Base-by-base conservation (phyloP, 2,797 vertebrate genomes). In the Brachymystax lenok region DNA sequence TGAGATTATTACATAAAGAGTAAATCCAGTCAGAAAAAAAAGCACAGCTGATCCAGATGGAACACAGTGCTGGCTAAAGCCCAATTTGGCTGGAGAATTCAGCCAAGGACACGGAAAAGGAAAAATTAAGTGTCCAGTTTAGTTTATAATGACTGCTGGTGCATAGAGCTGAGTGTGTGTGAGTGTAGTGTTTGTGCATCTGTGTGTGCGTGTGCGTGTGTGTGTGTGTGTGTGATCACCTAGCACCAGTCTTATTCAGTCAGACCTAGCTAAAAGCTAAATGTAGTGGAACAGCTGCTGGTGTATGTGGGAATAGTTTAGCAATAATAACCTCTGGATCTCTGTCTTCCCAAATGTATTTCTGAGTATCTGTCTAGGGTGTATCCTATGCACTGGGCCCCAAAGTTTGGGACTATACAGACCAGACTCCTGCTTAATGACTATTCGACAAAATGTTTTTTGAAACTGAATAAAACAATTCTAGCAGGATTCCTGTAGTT, bases 261-360 rank as follows among this genome's bases (percentile, higher is more conserved):
- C 52, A 56, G 52, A 56, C 16, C 4, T 56, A 19, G 69, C 56
- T 64, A 84, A 86, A 24, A 74, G 89, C 88, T 91, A 88, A 92
- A 91, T 89, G 90, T 89, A 87, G 88, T 88, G 84, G 86, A 90
- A 88, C 91, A 90, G 88, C 88, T 82, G 90, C 86, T 85, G 85
- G 69, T 79, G 83, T 71, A 83, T 79, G 85, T 84, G 63, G 79
- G 40, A 79, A 83, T 86, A 83, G 88, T 87, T 91, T 89, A 91
- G 90, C 90, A 91, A 92, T 90, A 90, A 89, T 87, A 12, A 17
- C 16, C 51, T 17, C 83, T 89, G 78, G 86, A 87, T 88, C 85
- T 86, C 10, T 46, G 40, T 84, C 88, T 80, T 89, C 87, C 88
- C 84, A 75, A 82, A 89, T 85, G 87, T 73, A 82, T 87, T 85